phyloP scores from a whole-genome alignment of 1,140 invertebrate species.

The Drosophila sp. region DNA sequence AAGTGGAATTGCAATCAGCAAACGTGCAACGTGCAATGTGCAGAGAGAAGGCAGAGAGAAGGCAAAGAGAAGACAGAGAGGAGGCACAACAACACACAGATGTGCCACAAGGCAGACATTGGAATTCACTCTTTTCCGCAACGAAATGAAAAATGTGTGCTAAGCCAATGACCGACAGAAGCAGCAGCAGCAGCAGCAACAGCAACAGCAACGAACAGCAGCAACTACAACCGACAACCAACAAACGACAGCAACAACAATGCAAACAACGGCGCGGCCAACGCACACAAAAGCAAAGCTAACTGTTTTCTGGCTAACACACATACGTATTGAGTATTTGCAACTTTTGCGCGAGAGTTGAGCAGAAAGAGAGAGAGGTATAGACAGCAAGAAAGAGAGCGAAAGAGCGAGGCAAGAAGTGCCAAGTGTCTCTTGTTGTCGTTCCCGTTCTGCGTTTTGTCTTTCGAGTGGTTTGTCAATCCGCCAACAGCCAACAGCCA shows the following conservation, averaged over 20 bases:
- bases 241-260: slow-evolving; percentile 51
- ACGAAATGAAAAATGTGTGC: slow-evolving; percentile 84
- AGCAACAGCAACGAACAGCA: slow-evolving; percentile 29
- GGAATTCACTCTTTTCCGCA: slow-evolving; percentile 82
- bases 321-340: slow-evolving; percentile 63
- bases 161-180: slow-evolving; percentile 84
- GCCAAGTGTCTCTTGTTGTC: slow-evolving; percentile 37
- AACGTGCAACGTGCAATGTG: neutral
- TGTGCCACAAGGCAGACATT: slow-evolving; percentile 28
- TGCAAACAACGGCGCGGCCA: slow-evolving; percentile 41
- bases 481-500: slow-evolving; percentile 34
- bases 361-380: slow-evolving; percentile 4
- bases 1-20: slow-evolving; percentile 29
- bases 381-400: slow-evolving; percentile 28
- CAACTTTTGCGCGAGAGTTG: slow-evolving; percentile 41
- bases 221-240: slow-evolving; percentile 17
- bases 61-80: neutral
- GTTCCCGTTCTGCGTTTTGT: slow-evolving; percentile 37
- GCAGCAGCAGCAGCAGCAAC: slow-evolving; percentile 57
- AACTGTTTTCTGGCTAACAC: slow-evolving; percentile 62
- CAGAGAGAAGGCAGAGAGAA: neutral
- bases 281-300: slow-evolving; percentile 68
- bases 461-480: slow-evolving; percentile 53
- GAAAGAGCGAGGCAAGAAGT: neutral
- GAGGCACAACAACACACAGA: neutral